Evolutionary conservation across 2,888 invertebrate genomes (phyloP), one percentile per base, ranked within the genome.

Genomic region (Calephelis perditalis): DNA sequence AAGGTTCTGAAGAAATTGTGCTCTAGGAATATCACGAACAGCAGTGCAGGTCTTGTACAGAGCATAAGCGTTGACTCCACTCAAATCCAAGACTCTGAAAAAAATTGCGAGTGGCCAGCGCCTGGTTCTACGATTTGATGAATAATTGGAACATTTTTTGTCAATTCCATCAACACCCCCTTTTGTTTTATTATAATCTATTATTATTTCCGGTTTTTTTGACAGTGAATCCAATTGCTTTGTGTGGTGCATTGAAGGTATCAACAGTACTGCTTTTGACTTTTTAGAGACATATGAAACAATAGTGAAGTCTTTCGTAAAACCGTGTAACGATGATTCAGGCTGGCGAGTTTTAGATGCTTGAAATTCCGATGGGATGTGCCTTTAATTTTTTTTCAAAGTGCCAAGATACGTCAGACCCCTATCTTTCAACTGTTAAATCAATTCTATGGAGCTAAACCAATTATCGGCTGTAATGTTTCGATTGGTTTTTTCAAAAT

Each of bases 381-480:
- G 65, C 55, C 65, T 57, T 62, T 71, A 70, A 57, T 4, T 71
- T 71, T 72, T 70, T 62, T 68, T 70, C 46, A 68, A 46, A 12
- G 68, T 70, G 54, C 69, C 69, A 45, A 72, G 63, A 60, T 67
- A 71, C 10, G 72, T 71, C 35, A 72, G 63, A 11, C 62, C 59
- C 35, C 56, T 59, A 43, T 59, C 45, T 57, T 57, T 56, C 59
- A 72, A 60, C 57, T 67, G 58, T 37, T 70, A 63, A 46, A 68
- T 70, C 58, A 73, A 58, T 63, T 73, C 68, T 26, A 75, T 65
- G 6, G 74, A 74, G 15, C 70, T 65, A 66, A 75, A 75, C 72
- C 75, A 76, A 64, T 76, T 75, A 55, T 75, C 73, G n/a, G 68
- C 68, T 26, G 72, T 77, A 7, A 76, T 67, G 64, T 75, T 75